Evolutionary conservation across 2,113 vertebrate genomes (phyloP).

Genomic region (Hyla sarda): DNA sequence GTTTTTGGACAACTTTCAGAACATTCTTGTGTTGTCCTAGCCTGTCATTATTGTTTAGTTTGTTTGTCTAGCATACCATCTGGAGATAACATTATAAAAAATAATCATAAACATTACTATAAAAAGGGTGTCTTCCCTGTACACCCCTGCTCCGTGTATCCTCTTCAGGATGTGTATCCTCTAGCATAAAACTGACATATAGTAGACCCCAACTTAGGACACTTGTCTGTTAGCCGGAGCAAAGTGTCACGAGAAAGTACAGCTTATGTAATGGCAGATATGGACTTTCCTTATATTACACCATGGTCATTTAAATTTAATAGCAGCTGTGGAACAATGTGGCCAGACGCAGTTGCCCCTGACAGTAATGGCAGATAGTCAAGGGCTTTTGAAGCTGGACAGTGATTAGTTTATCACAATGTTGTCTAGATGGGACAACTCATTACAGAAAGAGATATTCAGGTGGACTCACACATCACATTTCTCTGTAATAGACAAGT

Average conservation of each 20-base stretch:
- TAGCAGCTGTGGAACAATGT: background rate
- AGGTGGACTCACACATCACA: constrained; percentile 82
- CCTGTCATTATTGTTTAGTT: too few species aligned
- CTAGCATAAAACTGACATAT: too few species aligned
- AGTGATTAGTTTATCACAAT: background rate
- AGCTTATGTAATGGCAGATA: background rate
- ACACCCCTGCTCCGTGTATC: too few species aligned
- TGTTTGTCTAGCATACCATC: too few species aligned
- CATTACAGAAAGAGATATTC: background rate
- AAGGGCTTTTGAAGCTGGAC: background rate
- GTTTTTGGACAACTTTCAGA: too few species aligned
- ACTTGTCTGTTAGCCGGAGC: background rate
- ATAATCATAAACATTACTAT: too few species aligned
- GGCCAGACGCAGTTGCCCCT: background rate
- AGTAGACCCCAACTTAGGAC: background rate
- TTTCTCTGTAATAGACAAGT: constrained; percentile 71
- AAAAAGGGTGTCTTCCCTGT: too few species aligned
- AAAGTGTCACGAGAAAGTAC: background rate
- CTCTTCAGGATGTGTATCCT: too few species aligned
- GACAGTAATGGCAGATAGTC: background rate
- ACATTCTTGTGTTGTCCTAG: too few species aligned
- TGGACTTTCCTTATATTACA: background rate
- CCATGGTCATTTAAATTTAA: background rate
- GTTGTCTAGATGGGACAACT: background rate
- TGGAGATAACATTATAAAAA: too few species aligned